Conservation (phyloP, 2,888 invertebrate genomes). For the Tetheella fluctuosa region DNA sequence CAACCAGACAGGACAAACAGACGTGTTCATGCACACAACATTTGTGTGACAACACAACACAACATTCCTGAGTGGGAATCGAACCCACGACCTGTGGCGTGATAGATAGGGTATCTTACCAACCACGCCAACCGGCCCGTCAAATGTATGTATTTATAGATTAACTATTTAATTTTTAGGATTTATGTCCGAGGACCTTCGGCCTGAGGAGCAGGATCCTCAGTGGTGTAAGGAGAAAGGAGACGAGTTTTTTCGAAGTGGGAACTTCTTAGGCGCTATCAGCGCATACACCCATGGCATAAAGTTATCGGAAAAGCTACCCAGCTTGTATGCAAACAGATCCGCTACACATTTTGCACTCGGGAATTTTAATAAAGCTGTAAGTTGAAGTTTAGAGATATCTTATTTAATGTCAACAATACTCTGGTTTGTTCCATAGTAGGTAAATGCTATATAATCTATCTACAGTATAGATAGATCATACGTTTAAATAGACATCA, state of each 20-base stretch:
- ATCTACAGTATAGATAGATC: no score
- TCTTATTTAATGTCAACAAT: no score
- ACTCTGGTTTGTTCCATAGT: no score
- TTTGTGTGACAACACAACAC: no score
- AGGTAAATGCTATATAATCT: no score
- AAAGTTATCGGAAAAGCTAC: slow-evolving; percentile 87
- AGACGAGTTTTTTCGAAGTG: slow-evolving; percentile 89
- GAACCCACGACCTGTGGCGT: no score
- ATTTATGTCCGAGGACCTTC: slow-evolving; percentile 88
- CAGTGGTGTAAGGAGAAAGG: slow-evolving; percentile 93
- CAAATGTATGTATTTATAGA: no score
- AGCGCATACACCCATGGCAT: slow-evolving; percentile 93
- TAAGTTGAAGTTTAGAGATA: slow-evolving; percentile 44
- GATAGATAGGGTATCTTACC: no score
- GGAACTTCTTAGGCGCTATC: slow-evolving; percentile 91
- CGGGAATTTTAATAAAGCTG: slow-evolving; percentile 89
- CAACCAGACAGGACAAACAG: no score
- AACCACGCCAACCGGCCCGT: no score
- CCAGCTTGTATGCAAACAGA: slow-evolving; percentile 89
- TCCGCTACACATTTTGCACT: slow-evolving; percentile 91
- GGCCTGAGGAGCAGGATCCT: slow-evolving; percentile 92
- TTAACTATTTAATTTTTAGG: slow-evolving; percentile 82
- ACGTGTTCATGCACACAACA: no score
- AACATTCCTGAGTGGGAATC: no score
- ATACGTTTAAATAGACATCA: neutral